These are phyloP conservation scores for Porites lobata DNA, from an alignment of 92 coral and sea anemone species.

Conservation along the genomic window DNA sequence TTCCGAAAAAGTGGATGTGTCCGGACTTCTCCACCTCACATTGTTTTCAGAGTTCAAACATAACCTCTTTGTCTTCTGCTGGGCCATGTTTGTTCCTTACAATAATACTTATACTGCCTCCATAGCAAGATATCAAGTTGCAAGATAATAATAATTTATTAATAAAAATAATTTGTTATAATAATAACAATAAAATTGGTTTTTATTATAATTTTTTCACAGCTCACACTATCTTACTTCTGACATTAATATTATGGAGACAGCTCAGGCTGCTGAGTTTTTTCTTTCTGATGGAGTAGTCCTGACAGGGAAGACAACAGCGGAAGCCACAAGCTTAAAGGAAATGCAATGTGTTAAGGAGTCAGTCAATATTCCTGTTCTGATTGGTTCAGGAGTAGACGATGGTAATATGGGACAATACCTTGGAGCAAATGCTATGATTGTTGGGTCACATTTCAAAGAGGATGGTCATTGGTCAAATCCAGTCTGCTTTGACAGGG, in stretches of 20 bases:
- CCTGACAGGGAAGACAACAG: constrained; percentile 92
- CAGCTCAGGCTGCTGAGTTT: constrained; percentile 96
- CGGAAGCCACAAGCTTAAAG: constrained; percentile 85
- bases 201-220: constrained; percentile 1
- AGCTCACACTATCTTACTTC: constrained; percentile 96
- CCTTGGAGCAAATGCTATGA: constrained; percentile 87
- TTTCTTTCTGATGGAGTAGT: constrained; percentile 95
- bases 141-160: neutral
- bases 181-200: neutral
- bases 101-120: too few species aligned
- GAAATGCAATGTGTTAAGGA: constrained; percentile 90
- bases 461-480: constrained; percentile 97
- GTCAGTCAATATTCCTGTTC: constrained; percentile 84
- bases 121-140: too few species aligned
- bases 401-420: constrained; percentile 82
- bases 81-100: too few species aligned
- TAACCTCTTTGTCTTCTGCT: too few species aligned
- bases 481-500: constrained; percentile 84
- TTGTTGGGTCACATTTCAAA: constrained; percentile 94
- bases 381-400: constrained; percentile 97
- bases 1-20: too few species aligned
- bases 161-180: neutral
- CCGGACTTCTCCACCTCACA: too few species aligned
- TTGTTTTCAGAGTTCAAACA: too few species aligned
- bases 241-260: constrained; percentile 83